A percentile compares a stretch with the other conserved stretches of the same genome.
These are phyloP conservation scores for Heliconius ismenius DNA, from an alignment of 2,888 invertebrate genomes.

Conservation along the genomic window DNA sequence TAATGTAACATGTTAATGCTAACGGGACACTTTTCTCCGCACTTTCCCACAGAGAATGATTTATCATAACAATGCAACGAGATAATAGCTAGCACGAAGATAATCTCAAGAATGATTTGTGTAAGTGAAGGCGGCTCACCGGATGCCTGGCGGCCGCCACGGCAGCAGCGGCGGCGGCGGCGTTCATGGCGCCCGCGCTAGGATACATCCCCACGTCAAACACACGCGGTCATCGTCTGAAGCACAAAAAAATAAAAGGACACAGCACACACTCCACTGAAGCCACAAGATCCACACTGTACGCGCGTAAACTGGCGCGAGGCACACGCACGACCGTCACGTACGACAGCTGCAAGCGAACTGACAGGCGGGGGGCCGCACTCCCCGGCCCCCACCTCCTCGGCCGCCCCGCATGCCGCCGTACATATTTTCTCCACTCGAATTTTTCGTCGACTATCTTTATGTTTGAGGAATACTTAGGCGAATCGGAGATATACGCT, in stretches of 20 bases:
- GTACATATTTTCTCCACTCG: conserved; percentile 80
- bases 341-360: conserved; percentile 63
- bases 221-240: conserved; percentile 72
- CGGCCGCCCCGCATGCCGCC: conserved; percentile 68
- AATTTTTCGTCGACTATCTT: conserved; percentile 81
- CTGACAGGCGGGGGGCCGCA: conserved; percentile 63
- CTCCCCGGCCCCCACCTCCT: conserved; percentile 55
- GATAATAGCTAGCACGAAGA: conserved; percentile 40
- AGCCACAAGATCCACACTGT: conserved; percentile 66
- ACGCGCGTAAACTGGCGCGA: conserved; percentile 59
- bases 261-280: conserved; percentile 76
- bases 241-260: conserved; percentile 61
- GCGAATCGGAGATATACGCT: conserved; percentile 79
- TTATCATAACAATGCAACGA: conserved; percentile 44
- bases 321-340: conserved; percentile 63
- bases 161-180: conserved; percentile 91
- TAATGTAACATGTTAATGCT: conserved; percentile 25
- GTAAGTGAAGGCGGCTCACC: conserved; percentile 81
- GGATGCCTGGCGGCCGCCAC: conserved; percentile 93
- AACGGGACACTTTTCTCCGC: conserved; percentile 40
- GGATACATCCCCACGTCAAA: conserved; percentile 89
- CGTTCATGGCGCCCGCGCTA: conserved; percentile 91
- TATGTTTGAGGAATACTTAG: conserved; percentile 80
- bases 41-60: conserved; percentile 46
- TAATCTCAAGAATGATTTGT: conserved; percentile 46